Base-by-base conservation (phyloP, 2,888 invertebrate species). In the Automeris io region DNA sequence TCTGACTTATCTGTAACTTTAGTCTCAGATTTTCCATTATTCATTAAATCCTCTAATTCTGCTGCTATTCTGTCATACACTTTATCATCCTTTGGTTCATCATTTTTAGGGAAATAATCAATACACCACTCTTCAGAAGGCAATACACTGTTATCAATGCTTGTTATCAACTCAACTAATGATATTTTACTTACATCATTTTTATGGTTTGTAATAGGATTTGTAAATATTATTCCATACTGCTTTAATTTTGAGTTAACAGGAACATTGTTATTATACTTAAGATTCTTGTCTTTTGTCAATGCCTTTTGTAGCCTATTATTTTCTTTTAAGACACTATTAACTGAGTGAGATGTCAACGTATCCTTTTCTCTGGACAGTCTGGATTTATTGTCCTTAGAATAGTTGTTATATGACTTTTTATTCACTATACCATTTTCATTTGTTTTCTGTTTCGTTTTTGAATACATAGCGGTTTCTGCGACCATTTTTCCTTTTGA, bases 1-100 rank as follows among this genome's bases (percentile, higher is more conserved):
- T 86, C 85, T 33, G 60, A 60, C 53, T 67, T 67, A 18, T 72
- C 71, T 47, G 82, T 79, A 33, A 45, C 42, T 55, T 63, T 70
- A 16, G 41, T 43, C 34, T 55, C 51, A 33, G 72, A 61, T 51
- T 78, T 80, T 37, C 81, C 78, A 65, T 69, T 83, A 41, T 71
- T 76, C 87, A 87, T 86, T 37, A 87, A 64, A 49, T 82, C 83
- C 61, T 87, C 87, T 24, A 87, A 54, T 55, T 87, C 86, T 5
- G 87, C 87, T 32, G 86, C 87, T 58, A 87, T 87, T 37, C 83
- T 64, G 45, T 87, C 86, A 72, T 86, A 87, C 3, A 86, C 81
- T 66, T 83, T 81, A 51, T 86, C 86, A 60, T 82, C 73, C 46
- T 76, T 81, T 1, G 72, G 74, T 57, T 81, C 81, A 37, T 76